phyloP scores from a whole-genome alignment of 2,113 vertebrate genomes.

The Excalfactoria chinensis region DNA sequence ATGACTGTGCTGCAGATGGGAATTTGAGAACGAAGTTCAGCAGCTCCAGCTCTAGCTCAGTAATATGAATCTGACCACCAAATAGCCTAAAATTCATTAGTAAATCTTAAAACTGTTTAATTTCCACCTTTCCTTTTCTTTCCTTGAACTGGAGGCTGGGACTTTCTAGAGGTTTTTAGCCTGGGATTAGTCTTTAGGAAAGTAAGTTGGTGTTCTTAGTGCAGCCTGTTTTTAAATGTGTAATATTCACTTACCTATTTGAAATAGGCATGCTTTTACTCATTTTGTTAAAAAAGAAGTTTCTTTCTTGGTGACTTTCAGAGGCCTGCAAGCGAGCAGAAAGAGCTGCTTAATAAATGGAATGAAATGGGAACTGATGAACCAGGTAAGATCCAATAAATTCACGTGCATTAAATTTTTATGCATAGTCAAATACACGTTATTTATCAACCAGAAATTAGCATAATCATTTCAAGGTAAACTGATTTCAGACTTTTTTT shows the following conservation, averaged over 20 bases:
- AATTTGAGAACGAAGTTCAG: neutral
- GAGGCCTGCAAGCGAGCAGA: constrained; percentile 90
- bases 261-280: neutral
- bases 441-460: neutral
- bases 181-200: neutral
- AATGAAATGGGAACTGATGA: constrained; percentile 99
- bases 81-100: neutral
- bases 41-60: neutral
- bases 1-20: neutral
- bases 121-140: neutral
- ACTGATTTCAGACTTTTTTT: neutral
- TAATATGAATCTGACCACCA: neutral
- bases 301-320: constrained; percentile 68
- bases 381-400: constrained; percentile 82
- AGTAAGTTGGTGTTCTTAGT: neutral
- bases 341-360: constrained; percentile 95
- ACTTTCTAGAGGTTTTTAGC: neutral
- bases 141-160: neutral
- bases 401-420: neutral
- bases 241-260: neutral
- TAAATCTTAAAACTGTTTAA: neutral
- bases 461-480: neutral
- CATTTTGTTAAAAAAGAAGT: constrained; percentile 9
- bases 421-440: neutral
- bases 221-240: neutral